phyloP scores from a whole-genome alignment of 1,140 invertebrate genomes.

The Akabosia matsudoensis region DNA sequence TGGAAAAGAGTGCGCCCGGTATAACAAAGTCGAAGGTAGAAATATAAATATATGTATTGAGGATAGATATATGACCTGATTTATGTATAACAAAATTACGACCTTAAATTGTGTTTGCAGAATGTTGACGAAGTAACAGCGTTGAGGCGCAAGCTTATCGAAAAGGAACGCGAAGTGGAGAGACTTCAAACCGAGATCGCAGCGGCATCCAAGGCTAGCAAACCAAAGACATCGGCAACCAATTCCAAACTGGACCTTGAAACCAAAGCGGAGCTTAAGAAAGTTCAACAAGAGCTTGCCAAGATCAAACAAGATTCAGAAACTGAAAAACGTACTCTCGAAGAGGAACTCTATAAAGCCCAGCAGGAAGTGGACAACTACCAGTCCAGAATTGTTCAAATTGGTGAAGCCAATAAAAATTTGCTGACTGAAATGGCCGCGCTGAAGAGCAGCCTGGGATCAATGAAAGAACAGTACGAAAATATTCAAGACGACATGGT shows the following conservation, averaged over 20 bases:
- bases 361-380: conserved; percentile 56
- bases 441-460: conserved; percentile 59
- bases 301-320: conserved; percentile 47
- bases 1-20: conserved; percentile 30
- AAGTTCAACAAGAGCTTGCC: conserved; percentile 50
- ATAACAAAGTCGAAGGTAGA: conserved; percentile 46
- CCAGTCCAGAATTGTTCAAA: conserved; percentile 26
- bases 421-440: conserved; percentile 53
- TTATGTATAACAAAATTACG: background rate
- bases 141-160: conserved; percentile 70
- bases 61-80: background rate
- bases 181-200: conserved; percentile 67
- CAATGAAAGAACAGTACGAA: conserved; percentile 58
- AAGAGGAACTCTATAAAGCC: conserved; percentile 40
- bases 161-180: conserved; percentile 78
- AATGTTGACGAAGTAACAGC: conserved; percentile 65
- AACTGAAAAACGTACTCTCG: conserved; percentile 32
- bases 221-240: conserved; percentile 59
- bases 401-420: conserved; percentile 43
- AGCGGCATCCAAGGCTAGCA: conserved; percentile 58
- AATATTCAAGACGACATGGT: conserved; percentile 54
- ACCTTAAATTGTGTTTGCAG: conserved; percentile 28
- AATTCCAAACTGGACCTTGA: conserved; percentile 56
- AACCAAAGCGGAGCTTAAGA: conserved; percentile 57
- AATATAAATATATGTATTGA: background rate